Percentiles rank a stretch among this genome's conserved stretches.
Evolutionary conservation across 2,113 vertebrate species (phyloP).

Genomic region (Larimichthys polyactis): DNA sequence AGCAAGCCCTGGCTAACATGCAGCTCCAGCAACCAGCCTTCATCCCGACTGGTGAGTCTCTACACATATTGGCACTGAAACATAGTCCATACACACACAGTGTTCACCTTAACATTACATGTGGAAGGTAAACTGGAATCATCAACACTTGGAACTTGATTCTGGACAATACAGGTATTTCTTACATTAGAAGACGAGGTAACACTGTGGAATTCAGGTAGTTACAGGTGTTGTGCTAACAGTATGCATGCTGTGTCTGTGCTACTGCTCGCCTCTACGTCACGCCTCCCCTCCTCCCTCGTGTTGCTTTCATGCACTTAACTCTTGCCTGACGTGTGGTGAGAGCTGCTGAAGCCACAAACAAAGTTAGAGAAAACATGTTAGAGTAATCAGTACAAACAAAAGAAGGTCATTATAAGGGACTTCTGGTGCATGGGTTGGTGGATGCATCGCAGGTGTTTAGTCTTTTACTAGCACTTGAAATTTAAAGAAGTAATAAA

Average conservation of each 20-base stretch:
- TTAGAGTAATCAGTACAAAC: no score
- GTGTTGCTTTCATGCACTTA: constrained; percentile 3
- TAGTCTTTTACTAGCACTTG: neutral
- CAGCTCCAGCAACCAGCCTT: constrained; percentile 94
- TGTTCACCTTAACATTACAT: neutral
- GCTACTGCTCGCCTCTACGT: neutral
- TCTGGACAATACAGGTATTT: neutral
- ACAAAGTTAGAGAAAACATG: neutral
- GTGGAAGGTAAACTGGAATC: neutral
- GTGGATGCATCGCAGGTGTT: neutral
- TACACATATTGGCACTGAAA: neutral
- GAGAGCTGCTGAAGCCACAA: neutral
- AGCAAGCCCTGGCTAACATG: constrained; percentile 97
- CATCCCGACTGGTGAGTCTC: constrained; percentile 92
- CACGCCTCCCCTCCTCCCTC: constrained; percentile 4
- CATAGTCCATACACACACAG: neutral
- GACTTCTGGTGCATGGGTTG: neutral
- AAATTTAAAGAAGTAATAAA: no score
- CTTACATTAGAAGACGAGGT: neutral
- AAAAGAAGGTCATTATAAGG: neutral
- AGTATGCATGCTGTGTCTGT: constrained; percentile 18
- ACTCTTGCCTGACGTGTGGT: neutral
- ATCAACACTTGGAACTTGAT: neutral
- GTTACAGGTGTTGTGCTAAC: neutral
- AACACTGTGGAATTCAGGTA: neutral